A percentile compares a stretch with the other conserved stretches of the same genome.
These are phyloP conservation scores for Piliocolobus tephrosceles DNA, from an alignment of 2,113 vertebrate genomes.

Conservation along the genomic window DNA sequence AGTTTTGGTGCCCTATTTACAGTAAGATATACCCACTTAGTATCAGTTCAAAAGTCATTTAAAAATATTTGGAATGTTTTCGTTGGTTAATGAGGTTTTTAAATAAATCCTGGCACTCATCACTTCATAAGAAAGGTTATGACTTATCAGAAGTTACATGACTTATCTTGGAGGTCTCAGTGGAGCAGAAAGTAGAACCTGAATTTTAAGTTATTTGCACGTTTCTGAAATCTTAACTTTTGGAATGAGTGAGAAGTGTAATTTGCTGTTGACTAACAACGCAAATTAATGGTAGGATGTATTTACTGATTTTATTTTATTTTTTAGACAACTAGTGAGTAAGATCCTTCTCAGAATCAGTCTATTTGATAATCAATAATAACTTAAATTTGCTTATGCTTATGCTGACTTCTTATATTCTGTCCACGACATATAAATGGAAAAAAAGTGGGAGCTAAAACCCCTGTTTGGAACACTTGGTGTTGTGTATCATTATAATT, in stretches of 20 bases:
- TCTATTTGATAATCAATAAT: neutral
- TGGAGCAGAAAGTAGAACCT: conserved; percentile 10
- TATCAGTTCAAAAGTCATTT: conserved; percentile 6
- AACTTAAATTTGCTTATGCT: neutral
- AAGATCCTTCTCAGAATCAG: neutral
- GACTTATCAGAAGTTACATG: neutral
- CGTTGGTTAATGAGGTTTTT: conserved; percentile 7
- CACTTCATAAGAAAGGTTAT: conserved; percentile 17
- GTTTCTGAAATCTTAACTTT: conserved; percentile 34
- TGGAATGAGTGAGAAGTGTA: conserved; percentile 3
- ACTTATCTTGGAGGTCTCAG: conserved; percentile 16
- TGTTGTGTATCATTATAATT: neutral
- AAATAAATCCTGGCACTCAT: neutral
- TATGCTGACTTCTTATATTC: neutral
- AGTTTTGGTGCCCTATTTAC: conserved; percentile 21
- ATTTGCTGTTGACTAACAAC: conserved; percentile 8
- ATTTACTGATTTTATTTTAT: neutral
- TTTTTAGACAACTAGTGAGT: neutral
- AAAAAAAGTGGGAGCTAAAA: neutral
- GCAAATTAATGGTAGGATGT: neutral
- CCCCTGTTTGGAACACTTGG: neutral
- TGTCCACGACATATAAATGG: neutral
- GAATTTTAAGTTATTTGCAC: conserved; percentile 36
- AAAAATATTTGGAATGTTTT: neutral
- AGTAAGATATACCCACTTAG: neutral